A percentile compares a stretch with the other conserved stretches of the same genome.
phyloP scores from a whole-genome alignment of 2,888 invertebrate species.

The Phrixothrix hirtus region DNA sequence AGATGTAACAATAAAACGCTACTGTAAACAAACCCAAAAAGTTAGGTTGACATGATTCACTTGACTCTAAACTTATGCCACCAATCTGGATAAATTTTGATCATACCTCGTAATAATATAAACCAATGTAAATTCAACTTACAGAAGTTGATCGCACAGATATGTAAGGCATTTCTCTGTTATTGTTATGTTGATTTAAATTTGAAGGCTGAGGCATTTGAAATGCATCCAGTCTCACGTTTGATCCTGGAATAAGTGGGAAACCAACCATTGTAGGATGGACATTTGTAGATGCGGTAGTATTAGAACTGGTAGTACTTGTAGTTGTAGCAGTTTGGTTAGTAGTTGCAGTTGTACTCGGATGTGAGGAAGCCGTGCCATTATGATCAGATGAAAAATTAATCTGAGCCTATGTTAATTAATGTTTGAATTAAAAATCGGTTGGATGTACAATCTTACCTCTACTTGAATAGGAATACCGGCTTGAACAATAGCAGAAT shows the following conservation, averaged over 20 bases:
- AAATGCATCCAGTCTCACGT: constrained; percentile 49
- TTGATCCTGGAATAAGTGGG: constrained; percentile 43
- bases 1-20: too few relatives aligned
- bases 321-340: constrained; percentile 32
- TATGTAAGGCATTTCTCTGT: constrained; percentile 12
- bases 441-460: constrained; percentile 48
- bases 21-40: too few relatives aligned
- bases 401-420: constrained; percentile 39
- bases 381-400: constrained; percentile 37
- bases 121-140: too few relatives aligned
- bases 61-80: too few relatives aligned
- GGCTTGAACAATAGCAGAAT: constrained; percentile 66
- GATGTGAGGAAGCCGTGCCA: constrained; percentile 15
- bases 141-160: not conserved
- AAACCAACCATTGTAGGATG: constrained; percentile 38
- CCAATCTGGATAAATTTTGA: too few relatives aligned
- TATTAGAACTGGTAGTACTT: constrained; percentile 27
- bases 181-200: constrained; percentile 9
- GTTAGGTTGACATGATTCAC: too few relatives aligned
- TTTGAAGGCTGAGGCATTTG: constrained; percentile 39
- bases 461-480: constrained; percentile 69
- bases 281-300: constrained; percentile 29
- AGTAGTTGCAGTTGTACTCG: constrained; percentile 8
- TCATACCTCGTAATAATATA: too few relatives aligned
- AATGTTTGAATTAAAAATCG: too few relatives aligned